A percentile compares a stretch with the other conserved stretches of the same genome.
Evolutionary conservation across 64 coral and sea anemone genomes (phyloP).

Genomic region (Orbicella faveolata): DNA sequence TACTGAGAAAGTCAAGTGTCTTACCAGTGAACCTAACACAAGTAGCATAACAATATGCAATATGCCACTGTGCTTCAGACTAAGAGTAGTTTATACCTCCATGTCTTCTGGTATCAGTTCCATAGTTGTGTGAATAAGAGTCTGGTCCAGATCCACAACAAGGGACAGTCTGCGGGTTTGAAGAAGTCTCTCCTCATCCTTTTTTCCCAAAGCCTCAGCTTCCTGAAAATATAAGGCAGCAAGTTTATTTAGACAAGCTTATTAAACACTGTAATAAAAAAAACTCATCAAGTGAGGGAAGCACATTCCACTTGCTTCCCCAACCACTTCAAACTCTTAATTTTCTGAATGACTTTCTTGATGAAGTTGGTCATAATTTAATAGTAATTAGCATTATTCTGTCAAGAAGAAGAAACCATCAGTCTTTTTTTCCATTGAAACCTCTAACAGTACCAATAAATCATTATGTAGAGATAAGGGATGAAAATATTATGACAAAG

Average conservation of each 20-base stretch:
- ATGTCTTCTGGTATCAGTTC: constrained; percentile 88
- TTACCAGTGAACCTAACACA: no score
- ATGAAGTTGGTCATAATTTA: no score
- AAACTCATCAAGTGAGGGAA: background rate
- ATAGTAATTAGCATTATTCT: no score
- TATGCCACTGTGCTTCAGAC: no score
- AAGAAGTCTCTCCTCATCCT: constrained; percentile 82
- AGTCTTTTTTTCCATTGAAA: no score
- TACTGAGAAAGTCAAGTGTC: no score
- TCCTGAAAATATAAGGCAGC: constrained; percentile 43
- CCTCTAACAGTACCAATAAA: no score
- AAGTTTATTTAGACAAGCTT: background rate
- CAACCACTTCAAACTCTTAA: background rate
- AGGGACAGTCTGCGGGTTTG: constrained; percentile 80
- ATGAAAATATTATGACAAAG: no score
- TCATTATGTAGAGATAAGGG: no score
- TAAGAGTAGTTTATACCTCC: constrained; percentile 61
- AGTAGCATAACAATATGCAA: no score
- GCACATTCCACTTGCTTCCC: background rate
- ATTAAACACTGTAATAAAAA: background rate
- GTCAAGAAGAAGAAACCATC: no score
- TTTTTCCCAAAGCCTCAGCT: constrained; percentile 87
- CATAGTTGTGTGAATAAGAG: constrained; percentile 96
- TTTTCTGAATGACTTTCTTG: no score
- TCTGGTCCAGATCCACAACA: constrained; percentile 95